Evolutionary conservation across 1,140 invertebrate species (phyloP).

Genomic region (Drosophila pandora): DNA sequence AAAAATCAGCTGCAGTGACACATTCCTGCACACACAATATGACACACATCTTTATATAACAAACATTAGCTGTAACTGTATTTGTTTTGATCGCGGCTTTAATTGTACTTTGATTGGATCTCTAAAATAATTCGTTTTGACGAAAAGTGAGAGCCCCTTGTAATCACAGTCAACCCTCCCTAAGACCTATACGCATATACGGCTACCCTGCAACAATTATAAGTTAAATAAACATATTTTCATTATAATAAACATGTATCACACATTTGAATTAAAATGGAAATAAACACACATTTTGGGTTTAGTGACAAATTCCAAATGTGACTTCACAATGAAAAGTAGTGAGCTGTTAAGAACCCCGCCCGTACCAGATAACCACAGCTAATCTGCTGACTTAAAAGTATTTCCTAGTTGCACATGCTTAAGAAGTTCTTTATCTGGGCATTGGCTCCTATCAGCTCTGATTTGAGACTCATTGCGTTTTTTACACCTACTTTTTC

Average conservation of each 20-base stretch:
- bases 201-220: too few relatives aligned
- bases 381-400: conserved; percentile 28
- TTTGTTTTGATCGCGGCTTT: conserved; percentile 25
- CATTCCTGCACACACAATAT: conserved; percentile 56
- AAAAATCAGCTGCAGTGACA: conserved; percentile 66
- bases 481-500: conserved; percentile 23
- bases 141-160: background rate
- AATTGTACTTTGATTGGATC: conserved; percentile 49
- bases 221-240: too few relatives aligned
- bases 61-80: background rate
- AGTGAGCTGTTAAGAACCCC: background rate
- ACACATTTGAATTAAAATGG: too few relatives aligned
- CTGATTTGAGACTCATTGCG: background rate
- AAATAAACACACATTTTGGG: too few relatives aligned
- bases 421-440: conserved; percentile 4
- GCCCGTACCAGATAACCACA: conserved; percentile 18
- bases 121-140: conserved; percentile 11
- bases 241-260: too few relatives aligned
- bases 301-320: too few relatives aligned
- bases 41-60: background rate
- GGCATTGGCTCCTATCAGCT: conserved; percentile 20
- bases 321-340: background rate
- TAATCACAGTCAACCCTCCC: background rate
- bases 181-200: background rate
- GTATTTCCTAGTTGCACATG: conserved; percentile 40